Evolutionary conservation across 1,140 invertebrate genomes (phyloP).

Genomic region (Aphaenogaster floridana): DNA sequence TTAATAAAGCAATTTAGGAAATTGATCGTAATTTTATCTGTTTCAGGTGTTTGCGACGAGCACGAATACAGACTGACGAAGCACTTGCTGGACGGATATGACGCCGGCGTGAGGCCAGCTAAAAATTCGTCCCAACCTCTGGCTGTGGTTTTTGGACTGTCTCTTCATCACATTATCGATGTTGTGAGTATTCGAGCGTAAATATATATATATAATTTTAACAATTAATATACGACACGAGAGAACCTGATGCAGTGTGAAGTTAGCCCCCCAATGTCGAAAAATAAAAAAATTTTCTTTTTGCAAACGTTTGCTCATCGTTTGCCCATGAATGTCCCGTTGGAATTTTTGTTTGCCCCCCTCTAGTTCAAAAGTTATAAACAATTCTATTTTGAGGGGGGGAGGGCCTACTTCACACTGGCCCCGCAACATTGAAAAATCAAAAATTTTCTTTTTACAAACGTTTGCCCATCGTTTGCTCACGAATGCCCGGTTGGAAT

Average conservation of each 20-base stretch:
- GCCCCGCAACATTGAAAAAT: too few relatives aligned
- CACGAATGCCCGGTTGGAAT: too few relatives aligned
- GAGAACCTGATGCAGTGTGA: background rate
- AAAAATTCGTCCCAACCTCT: slow-evolving; percentile 91
- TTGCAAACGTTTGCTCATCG: too few relatives aligned
- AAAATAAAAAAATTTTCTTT: too few relatives aligned
- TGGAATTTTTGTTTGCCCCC: too few relatives aligned
- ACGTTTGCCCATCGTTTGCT: too few relatives aligned
- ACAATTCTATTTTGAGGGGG: too few relatives aligned
- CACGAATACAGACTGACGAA: slow-evolving; percentile 92
- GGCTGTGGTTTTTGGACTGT: slow-evolving; percentile 92
- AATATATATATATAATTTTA: slow-evolving; percentile 3
- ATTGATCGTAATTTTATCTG: slow-evolving; percentile 4
- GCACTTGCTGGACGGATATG: slow-evolving; percentile 91
- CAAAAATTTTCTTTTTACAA: too few relatives aligned
- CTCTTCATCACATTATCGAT: slow-evolving; percentile 94
- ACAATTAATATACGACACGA: slow-evolving; percentile 17
- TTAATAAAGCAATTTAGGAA: slow-evolving; percentile 8
- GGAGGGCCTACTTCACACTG: too few relatives aligned
- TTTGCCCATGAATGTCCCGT: too few relatives aligned
- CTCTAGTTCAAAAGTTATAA: too few relatives aligned
- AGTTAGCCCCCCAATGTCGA: too few relatives aligned
- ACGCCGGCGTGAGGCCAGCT: slow-evolving; percentile 92
- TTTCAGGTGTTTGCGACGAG: slow-evolving; percentile 87
- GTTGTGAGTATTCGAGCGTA: slow-evolving; percentile 88